These are phyloP conservation scores for Dryas iulia DNA, from an alignment of 1,140 invertebrate genomes.

Conservation along the genomic window DNA sequence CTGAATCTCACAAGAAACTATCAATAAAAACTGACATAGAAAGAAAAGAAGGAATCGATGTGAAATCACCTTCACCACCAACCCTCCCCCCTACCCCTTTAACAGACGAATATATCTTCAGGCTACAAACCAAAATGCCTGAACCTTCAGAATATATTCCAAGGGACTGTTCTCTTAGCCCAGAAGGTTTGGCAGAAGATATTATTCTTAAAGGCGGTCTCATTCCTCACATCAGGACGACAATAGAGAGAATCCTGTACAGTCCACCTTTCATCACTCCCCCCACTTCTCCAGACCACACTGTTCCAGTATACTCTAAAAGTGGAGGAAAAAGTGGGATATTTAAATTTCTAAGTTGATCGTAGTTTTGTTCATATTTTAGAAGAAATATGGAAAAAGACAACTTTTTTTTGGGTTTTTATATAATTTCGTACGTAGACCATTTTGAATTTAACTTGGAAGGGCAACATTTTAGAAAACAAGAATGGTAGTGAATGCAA, in stretches of 20 bases:
- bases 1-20: background rate
- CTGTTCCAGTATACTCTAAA: constrained; percentile 36
- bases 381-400: background rate
- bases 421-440: background rate
- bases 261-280: constrained; percentile 59
- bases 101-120: constrained; percentile 72
- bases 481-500: background rate
- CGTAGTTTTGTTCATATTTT: background rate
- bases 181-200: constrained; percentile 54
- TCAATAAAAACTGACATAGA: background rate
- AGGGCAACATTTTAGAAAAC: background rate
- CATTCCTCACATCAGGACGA: constrained; percentile 57
- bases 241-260: constrained; percentile 52
- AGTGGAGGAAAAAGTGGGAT: constrained; percentile 42
- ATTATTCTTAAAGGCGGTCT: constrained; percentile 67
- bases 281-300: constrained; percentile 36
- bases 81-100: constrained; percentile 23
- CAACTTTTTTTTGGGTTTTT: background rate
- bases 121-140: constrained; percentile 55
- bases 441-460: background rate
- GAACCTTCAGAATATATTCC: constrained; percentile 46
- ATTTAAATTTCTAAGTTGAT: constrained; percentile 25
- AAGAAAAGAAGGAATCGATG: background rate
- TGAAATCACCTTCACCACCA: constrained; percentile 15
- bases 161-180: constrained; percentile 42